Percentiles rank a stretch among this genome's conserved stretches.
Conservation (phyloP, 2,797 vertebrate genomes). For the Leptodactylus fallax region DNA sequence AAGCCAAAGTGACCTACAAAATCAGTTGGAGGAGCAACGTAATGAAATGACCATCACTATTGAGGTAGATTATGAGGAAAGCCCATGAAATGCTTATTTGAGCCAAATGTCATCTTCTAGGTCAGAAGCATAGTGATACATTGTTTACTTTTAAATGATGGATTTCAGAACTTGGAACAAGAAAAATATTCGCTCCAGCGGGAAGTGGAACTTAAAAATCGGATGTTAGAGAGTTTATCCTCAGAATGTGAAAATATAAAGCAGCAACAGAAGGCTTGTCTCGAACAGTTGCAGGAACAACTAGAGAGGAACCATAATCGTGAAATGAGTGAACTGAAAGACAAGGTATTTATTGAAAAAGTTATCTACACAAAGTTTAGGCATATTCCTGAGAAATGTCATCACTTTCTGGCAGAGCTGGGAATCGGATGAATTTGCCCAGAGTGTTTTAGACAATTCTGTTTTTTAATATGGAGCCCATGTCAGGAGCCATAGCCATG, state of each 20-base stretch:
- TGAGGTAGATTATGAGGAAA: constrained; percentile 78
- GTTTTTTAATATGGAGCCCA: too few species aligned
- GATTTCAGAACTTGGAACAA: constrained; percentile 86
- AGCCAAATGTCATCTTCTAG: background rate
- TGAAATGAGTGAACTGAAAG: constrained; percentile 82
- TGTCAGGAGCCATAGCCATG: too few species aligned
- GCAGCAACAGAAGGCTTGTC: constrained; percentile 82
- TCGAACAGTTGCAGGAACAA: constrained; percentile 81
- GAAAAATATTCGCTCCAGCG: constrained; percentile 90
- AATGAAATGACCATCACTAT: constrained; percentile 84
- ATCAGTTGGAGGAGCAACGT: constrained; percentile 84
- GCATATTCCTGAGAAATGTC: too few species aligned
- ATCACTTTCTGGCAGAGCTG: too few species aligned
- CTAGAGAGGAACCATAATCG: constrained; percentile 79
- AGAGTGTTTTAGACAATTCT: too few species aligned
- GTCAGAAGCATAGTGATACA: background rate
- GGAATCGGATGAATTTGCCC: background rate
- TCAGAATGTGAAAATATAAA: constrained; percentile 87
- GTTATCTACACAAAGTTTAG: background rate
- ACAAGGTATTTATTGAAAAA: constrained; percentile 79
- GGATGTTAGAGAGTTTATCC: constrained; percentile 87
- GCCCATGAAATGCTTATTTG: too few species aligned
- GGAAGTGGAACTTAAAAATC: constrained; percentile 87
- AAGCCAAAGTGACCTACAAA: constrained; percentile 88
- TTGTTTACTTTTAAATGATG: background rate